Base-by-base conservation (phyloP, 2,113 vertebrate genomes). In the Cottus gobio region DNA sequence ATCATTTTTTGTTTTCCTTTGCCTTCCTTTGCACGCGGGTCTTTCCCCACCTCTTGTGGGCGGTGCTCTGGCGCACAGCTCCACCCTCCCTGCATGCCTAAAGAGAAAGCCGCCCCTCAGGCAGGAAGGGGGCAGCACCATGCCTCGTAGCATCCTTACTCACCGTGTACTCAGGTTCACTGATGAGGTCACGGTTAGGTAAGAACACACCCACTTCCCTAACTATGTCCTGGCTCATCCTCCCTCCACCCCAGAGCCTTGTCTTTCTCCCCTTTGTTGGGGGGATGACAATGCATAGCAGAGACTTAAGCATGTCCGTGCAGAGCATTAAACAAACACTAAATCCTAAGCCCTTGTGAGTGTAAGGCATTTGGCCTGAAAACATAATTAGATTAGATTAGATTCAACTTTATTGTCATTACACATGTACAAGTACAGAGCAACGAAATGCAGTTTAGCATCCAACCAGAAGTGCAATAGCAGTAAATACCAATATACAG, bases 41-140 rank as follows among this genome's bases (percentile, higher is more conserved):
- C 44, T 80, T 78, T 37, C 15, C 72, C 85, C 60, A 64, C 70
- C 69, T 84, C 31, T 64, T 7, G 24, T 84, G 85, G 87, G 68
- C 36, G 74, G 71, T 82, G 71, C 66, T 88, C 66, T 70, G 78
- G 91, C 91, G 26, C 84, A 71, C 94, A 97, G 96, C 94, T 96
- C 95, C 91, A 93, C 96, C 92, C 95, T 98, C 92, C 96, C 96
- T 91, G 96, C 96, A 96, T 96, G 94, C 92, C 87, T 96, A 95
- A 96, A 96, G 95, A 95, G 86, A 93, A 95, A 93, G 91, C 80
- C 92, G 26, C 79, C 94, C 90, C 90, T 92, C 93, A 95, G 95
- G 93, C 95, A 94, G 90, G 93, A 95, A 83, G 94, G 94, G 95
- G 94, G 96, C 91, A 93, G 94, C 89, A 92, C 90, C 80, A 91